phyloP scores from a whole-genome alignment of 2,888 invertebrate species.

The Amblyjoppa fuscipennis region DNA sequence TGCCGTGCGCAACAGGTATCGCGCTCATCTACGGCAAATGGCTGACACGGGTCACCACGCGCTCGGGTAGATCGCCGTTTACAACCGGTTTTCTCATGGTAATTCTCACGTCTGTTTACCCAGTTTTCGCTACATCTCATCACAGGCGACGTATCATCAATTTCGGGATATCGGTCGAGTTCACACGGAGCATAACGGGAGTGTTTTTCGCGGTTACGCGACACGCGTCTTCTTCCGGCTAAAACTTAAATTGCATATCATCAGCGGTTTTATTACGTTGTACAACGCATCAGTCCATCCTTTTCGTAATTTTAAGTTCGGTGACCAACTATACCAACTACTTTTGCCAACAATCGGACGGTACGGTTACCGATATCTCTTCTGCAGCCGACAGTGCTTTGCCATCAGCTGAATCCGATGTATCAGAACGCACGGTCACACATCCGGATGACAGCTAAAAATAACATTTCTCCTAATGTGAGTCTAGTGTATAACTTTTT shows the following conservation, averaged over 20 bases:
- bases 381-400: neutral
- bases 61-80: too few species aligned
- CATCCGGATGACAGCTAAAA: too few species aligned
- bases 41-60: too few species aligned
- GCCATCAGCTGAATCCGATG: neutral
- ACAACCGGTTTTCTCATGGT: too few species aligned
- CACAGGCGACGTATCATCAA: too few species aligned
- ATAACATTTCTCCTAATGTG: too few species aligned
- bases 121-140: too few species aligned
- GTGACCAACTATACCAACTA: neutral
- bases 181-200: neutral
- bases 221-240: neutral
- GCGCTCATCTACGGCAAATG: too few species aligned
- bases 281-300: conserved; percentile 11
- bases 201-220: neutral
- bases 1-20: neutral
- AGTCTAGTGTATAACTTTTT: too few species aligned
- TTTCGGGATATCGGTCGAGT: too few species aligned
- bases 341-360: neutral
- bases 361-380: neutral
- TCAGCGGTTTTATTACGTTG: neutral
- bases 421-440: neutral
- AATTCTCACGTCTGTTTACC: neutral
- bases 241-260: conserved; percentile 3
- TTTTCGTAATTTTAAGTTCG: neutral